These are phyloP conservation scores for Acleris literana DNA, from an alignment of 2,888 invertebrate genomes.

Conservation along the genomic window DNA sequence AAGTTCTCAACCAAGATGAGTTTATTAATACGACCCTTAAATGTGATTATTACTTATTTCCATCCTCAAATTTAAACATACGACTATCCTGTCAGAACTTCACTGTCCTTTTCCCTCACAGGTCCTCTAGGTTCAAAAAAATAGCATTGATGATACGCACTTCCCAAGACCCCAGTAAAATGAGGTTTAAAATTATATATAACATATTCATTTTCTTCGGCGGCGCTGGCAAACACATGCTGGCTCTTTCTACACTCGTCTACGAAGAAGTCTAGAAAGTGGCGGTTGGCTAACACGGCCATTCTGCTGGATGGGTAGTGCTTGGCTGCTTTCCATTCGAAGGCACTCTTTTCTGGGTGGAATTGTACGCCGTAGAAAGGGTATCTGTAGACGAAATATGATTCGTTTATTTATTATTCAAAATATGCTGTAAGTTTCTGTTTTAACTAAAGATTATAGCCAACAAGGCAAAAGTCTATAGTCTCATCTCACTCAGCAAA, in stretches of 20 bases:
- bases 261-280: conserved; percentile 92
- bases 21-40: too few species aligned
- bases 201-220: conserved; percentile 83
- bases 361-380: conserved; percentile 95
- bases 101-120: background rate
- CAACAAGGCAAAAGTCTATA: too few species aligned
- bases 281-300: conserved; percentile 87
- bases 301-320: conserved; percentile 86
- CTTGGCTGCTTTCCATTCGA: conserved; percentile 87
- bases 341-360: conserved; percentile 95
- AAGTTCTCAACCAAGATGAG: too few species aligned
- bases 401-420: background rate
- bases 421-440: background rate
- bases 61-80: too few species aligned
- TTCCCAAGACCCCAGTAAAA: conserved; percentile 84
- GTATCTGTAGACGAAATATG: conserved; percentile 65
- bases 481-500: too few species aligned
- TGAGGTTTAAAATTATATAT: conserved; percentile 88
- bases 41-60: too few species aligned
- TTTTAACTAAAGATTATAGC: too few species aligned
- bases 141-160: conserved; percentile 86
- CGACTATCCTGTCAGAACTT: background rate
- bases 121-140: conserved; percentile 82
- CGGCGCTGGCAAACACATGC: conserved; percentile 81
- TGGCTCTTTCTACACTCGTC: conserved; percentile 87